Evolutionary conservation across 2,888 invertebrate genomes (phyloP), one percentile per base, ranked within the genome.

Genomic region (Vandiemenella viatica): DNA sequence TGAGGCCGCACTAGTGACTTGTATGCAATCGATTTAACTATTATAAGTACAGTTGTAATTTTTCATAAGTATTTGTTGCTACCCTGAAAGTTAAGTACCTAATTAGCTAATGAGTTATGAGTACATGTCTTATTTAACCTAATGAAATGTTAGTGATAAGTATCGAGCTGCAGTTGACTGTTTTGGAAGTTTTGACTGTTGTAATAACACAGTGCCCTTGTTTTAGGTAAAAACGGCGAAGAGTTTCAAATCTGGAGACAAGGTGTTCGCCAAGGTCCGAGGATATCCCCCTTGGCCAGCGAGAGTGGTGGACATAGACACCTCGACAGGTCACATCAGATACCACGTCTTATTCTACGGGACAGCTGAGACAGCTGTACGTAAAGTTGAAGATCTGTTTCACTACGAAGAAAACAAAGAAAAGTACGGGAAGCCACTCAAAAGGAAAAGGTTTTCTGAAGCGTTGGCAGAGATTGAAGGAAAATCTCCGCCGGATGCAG

Each of bases 201-300:
- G n/a, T n/a, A n/a, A n/a, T n/a, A n/a, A n/a, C n/a, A n/a, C n/a
- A n/a, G n/a, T n/a, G n/a, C n/a, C n/a, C n/a, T n/a, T n/a, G n/a
- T n/a, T n/a, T n/a, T n/a, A n/a, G n/a, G n/a, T n/a, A n/a, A n/a
- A n/a, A n/a, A n/a, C n/a, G n/a, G n/a, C n/a, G 51, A 75, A 75
- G 65, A 75, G 74, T 62, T 86, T 80, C 62, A 80, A 78, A 63
- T 75, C 83, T 48, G 91, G 89, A 41, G 91, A 92, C 70, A 83
- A 88, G 63, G 90, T 95, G 57, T 95, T 95, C 66, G 95, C 93
- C 21, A 96, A 96, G 77, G 88, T 96, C 52, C 90, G 93, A 70
- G 95, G 95, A 55, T 95, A 93, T 70, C 93, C 95, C 60, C 86
- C 91, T 61, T 96, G 96, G 96, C 96, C 95, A 53, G 93, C 93